Evolutionary conservation across 2,797 vertebrate genomes (phyloP), one percentile per base, ranked within the genome.

Genomic region (Danio aesculapii): DNA sequence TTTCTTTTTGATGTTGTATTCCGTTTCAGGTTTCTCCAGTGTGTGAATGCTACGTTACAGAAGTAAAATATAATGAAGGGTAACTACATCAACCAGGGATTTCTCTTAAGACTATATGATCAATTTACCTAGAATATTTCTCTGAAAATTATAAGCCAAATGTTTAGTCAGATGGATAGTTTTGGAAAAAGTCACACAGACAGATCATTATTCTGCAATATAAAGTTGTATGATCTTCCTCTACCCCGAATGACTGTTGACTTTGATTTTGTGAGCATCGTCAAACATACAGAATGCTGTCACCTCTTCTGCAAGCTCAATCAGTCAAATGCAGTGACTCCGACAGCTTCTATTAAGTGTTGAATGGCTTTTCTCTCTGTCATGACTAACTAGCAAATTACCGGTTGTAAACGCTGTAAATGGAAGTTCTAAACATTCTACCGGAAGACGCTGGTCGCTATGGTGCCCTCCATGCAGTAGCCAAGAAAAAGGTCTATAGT

Each of bases 1-100:
- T 84, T 74, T 41, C 62, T 81, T 85, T 87, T 85, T 85, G 79
- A 85, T 85, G 79, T 83, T 55, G 17, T 49, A 84, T 84, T 86
- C 79, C 46, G 72, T 85, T 83, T 86, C 73, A 84, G 72, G 72
- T 81, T 49, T 53, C 77, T 79, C 77, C 78, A 83, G 55, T 57
- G 47, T 49, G 57, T 61, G 57, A 41, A 53, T 3, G 21, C 67
- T 58, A 55, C 58, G 39, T 66, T 69, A 69, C 39, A 72, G 30
- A 57, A 6, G 46, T 10, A 47, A 17, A 69, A 57, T 14, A n/a
- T 70, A 58, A 75, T 47, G 13, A 75, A 55, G n/a, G 39, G 2
- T 14, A 79, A 52, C 46, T 70, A 70, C 12, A 17, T 68, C 43
- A 52, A 30, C 47, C 62, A 12, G 49, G 39, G 62, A 3, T 30